Conservation (phyloP, 2,797 vertebrate genomes). For the Glyptemys insculpta region DNA sequence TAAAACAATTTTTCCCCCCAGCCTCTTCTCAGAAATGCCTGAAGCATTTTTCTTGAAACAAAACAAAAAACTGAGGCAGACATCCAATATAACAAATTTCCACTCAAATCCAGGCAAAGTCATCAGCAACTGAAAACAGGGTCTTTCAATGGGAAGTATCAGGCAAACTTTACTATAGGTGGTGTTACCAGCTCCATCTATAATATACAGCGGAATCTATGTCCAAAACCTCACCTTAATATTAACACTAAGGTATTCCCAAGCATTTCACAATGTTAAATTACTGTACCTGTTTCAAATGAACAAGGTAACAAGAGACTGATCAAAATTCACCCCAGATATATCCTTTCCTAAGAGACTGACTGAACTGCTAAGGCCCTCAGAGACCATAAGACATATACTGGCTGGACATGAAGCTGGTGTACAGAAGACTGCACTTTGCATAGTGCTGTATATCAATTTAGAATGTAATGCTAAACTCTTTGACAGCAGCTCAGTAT, state of each 20-base stretch:
- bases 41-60: neutral
- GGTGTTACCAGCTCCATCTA: neutral
- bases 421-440: neutral
- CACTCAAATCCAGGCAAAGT: neutral
- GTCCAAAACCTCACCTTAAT: rapidly evolving
- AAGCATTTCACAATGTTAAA: rapidly evolving
- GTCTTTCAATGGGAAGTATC: neutral
- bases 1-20: neutral
- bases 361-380: neutral
- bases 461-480: neutral
- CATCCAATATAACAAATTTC: neutral
- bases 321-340: neutral
- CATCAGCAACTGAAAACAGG: neutral
- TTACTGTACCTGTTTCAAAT: neutral
- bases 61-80: neutral
- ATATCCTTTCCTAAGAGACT: neutral
- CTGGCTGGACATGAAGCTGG: neutral
- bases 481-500: neutral
- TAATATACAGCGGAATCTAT: neutral
- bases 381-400: neutral
- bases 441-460: neutral
- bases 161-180: neutral
- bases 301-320: neutral
- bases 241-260: rapidly evolving
- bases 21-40: neutral